Evolutionary conservation across 1,140 invertebrate genomes (phyloP).

Genomic region (Portunus trituberculatus): DNA sequence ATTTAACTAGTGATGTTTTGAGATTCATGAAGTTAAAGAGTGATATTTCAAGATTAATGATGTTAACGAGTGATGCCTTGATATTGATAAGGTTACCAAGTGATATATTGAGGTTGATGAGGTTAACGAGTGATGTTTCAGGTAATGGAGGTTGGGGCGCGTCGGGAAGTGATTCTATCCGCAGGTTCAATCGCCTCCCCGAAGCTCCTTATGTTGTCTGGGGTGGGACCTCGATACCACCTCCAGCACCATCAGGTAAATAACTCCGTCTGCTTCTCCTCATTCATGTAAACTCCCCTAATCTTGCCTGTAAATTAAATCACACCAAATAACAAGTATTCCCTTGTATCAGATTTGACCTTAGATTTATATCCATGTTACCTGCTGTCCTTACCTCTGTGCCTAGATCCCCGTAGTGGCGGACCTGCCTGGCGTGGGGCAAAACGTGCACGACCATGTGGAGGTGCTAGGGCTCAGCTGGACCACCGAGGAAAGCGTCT

Average conservation of each 20-base stretch:
- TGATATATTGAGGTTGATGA: too few species aligned
- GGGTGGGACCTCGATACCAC: conserved; percentile 91
- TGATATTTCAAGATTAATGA: background rate
- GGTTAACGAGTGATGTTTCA: background rate
- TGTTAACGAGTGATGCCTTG: too few species aligned
- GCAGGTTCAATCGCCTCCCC: conserved; percentile 94
- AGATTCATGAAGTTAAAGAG: background rate
- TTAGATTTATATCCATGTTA: too few species aligned
- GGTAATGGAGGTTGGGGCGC: conserved; percentile 81
- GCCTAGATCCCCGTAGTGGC: conserved; percentile 34
- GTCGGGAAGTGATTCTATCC: conserved; percentile 92
- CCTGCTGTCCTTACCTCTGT: background rate
- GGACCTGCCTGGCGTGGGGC: conserved; percentile 59
- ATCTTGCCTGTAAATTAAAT: too few species aligned
- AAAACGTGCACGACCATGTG: conserved; percentile 51
- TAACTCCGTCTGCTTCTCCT: background rate
- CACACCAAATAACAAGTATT: background rate
- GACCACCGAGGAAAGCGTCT: background rate
- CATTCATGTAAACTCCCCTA: background rate
- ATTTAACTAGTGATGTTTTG: too few species aligned
- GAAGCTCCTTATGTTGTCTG: conserved; percentile 94
- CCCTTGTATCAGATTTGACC: too few species aligned
- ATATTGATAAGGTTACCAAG: too few species aligned
- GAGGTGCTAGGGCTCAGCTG: conserved; percentile 54
- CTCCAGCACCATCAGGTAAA: conserved; percentile 83